Conservation (phyloP, 2,113 vertebrate species). For the Acinonyx jubatus region DNA sequence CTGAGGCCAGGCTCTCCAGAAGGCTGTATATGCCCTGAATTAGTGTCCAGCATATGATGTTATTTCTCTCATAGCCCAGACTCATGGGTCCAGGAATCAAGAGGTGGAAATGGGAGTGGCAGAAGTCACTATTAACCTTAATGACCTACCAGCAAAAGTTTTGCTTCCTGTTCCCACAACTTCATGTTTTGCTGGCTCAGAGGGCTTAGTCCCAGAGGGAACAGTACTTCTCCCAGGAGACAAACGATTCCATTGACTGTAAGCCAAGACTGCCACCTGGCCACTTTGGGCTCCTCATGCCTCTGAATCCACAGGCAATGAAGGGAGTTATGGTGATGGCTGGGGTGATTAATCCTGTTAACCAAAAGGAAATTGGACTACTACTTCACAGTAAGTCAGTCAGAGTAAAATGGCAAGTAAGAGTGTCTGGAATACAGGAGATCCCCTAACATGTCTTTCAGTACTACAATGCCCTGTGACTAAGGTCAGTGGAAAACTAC, state of each 20-base stretch:
- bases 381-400: not conserved
- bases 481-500: not conserved
- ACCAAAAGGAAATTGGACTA: not conserved
- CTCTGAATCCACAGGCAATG: not conserved
- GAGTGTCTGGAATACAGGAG: not conserved
- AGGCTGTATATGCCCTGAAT: not conserved
- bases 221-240: not conserved
- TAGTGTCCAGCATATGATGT: not conserved
- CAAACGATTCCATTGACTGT: not conserved
- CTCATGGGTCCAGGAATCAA: not conserved
- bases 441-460: not conserved
- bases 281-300: not conserved
- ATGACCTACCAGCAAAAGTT: not conserved
- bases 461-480: not conserved
- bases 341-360: not conserved
- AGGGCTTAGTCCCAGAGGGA: not conserved
- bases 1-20: not conserved
- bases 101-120: not conserved
- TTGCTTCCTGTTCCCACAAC: not conserved
- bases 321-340: not conserved
- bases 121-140: not conserved
- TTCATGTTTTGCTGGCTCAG: not conserved
- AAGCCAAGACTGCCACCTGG: not conserved
- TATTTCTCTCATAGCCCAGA: not conserved
- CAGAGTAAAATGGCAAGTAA: not conserved